phyloP scores from a whole-genome alignment of 1,140 invertebrate species.

The Drosophila pseudoananassae region DNA sequence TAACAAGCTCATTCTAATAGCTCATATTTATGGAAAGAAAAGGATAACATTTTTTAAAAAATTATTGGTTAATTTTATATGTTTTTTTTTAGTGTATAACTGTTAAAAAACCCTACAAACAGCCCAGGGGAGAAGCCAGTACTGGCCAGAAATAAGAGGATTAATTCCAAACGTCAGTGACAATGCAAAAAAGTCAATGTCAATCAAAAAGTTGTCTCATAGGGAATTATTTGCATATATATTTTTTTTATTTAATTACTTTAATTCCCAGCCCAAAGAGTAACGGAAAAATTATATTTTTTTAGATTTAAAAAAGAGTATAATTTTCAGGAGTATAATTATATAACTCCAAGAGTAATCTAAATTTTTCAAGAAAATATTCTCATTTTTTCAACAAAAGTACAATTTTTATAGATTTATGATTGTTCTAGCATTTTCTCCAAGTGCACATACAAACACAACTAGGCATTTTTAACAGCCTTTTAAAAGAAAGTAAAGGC shows the following conservation, averaged over 20 bases:
- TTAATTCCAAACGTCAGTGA: slow-evolving; percentile 19
- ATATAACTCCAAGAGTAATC: no score
- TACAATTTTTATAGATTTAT: no score
- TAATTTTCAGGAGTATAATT: no score
- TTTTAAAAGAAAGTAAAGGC: no score
- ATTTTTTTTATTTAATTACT: not conserved
- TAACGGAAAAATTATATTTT: not conserved
- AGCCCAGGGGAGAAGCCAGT: slow-evolving; percentile 1
- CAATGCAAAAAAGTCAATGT: slow-evolving; percentile 17
- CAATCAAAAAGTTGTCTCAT: slow-evolving; percentile 9
- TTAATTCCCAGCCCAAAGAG: not conserved
- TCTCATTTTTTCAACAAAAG: no score
- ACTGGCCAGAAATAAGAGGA: slow-evolving; percentile 14
- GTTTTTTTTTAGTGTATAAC: not conserved
- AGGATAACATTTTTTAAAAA: rapidly evolving
- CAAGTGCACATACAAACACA: no score
- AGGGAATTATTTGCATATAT: not conserved
- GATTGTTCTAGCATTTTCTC: no score
- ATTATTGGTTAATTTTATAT: no score
- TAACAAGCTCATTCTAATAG: no score
- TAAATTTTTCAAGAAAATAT: no score
- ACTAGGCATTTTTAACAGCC: no score
- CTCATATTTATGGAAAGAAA: not conserved
- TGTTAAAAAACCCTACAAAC: slow-evolving; percentile 2
- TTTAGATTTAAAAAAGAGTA: no score